A percentile compares a stretch with the other conserved stretches of the same genome.
Conservation (phyloP, 2,797 vertebrate species). For the Lateolabrax maculatus region DNA sequence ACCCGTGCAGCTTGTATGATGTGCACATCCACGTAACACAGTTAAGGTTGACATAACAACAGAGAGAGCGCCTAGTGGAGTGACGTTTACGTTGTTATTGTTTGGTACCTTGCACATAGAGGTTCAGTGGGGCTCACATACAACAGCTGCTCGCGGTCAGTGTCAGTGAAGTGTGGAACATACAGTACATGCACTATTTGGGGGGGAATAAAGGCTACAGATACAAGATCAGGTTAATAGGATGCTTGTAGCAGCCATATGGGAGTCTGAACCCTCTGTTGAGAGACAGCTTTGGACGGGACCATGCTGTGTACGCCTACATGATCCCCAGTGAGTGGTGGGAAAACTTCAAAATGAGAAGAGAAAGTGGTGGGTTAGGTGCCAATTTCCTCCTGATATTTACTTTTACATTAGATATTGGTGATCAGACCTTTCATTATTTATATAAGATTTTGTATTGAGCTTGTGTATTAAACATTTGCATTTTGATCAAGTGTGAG, state of each 20-base stretch:
- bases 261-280: slow-evolving; percentile 33
- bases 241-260: slow-evolving; percentile 51
- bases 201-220: not conserved
- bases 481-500: not conserved
- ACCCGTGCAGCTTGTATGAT: not conserved
- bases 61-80: not conserved
- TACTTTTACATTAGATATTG: no score
- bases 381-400: not conserved
- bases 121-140: not conserved
- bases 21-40: not conserved
- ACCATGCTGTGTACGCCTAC: not conserved
- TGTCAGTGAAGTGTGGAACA: slow-evolving; percentile 23
- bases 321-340: not conserved
- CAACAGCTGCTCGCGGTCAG: slow-evolving; percentile 50
- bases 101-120: not conserved
- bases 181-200: slow-evolving; percentile 3
- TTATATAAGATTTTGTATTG: no score
- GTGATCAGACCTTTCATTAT: not conserved
- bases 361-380: not conserved
- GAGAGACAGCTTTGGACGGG: slow-evolving; percentile 17
- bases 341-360: not conserved
- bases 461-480: no score
- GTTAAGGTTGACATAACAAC: slow-evolving; percentile 7
- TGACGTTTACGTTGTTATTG: slow-evolving; percentile 10
- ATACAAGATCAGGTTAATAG: slow-evolving; percentile 45